Base-by-base conservation (phyloP, 2,888 invertebrate species). In the Drosophila stalkeri region DNA sequence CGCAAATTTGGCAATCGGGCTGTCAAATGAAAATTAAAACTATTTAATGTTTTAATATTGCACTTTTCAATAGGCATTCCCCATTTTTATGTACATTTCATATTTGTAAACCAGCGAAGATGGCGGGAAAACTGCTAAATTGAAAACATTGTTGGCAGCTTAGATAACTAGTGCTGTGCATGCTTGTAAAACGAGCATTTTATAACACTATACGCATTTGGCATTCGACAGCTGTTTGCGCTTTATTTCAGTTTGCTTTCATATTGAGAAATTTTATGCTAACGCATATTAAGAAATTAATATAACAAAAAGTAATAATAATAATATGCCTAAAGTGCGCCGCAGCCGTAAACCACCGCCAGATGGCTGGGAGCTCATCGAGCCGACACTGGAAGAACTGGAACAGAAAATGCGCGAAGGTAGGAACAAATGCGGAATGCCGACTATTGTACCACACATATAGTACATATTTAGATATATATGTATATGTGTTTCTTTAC, bases 291-390 rank as follows among this genome's bases (percentile, higher is more conserved):
- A 23, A 3, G 14, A 9, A 14, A 39, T 14, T 1, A 8, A 49
- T 31, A 43, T 23, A 62, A 35, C 35, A 23, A 0, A 43, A 51
- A 27, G 27, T 27, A 27, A 27, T 27, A 27, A 27, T 27, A 27
- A 44, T 31, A 64, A 16, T 20, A 97, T 98, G 98, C 98, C 98
- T 0, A 98, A 98, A 95, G 97, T 98, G 31, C 95, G 98, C 60
- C 95, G 98, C 90, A 98, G 97, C 83, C 96, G 97, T 71, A 98
- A 98, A 93, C 95, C 97, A 18, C 99, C 99, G 12, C 99, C 99
- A 77, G 99, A 99, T 93, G 99, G 99, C 63, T 99, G 99, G 99
- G 99, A 99, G 93, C 94, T 99, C 18, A 99, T 99, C 77, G 99
- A 99, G 93, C 99, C 99, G 9, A 99, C 99, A 0, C 94, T 99